These are phyloP conservation scores for Rugalucina vietnamica DNA, from an alignment of 2,888 invertebrate genomes.

Conservation along the genomic window DNA sequence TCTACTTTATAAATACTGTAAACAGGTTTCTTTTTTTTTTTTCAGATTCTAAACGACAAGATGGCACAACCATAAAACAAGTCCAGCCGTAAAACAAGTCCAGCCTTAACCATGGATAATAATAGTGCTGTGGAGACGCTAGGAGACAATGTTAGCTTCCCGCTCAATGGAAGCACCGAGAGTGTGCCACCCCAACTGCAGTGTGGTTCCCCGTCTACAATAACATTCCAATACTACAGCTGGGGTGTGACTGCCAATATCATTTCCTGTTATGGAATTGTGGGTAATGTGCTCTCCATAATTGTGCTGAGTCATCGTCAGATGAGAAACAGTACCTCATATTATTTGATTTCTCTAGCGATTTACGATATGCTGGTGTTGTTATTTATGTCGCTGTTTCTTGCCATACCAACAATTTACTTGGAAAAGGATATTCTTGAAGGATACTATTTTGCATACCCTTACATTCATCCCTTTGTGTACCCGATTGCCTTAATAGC, in stretches of 20 bases:
- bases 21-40: too few species aligned
- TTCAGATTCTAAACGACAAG: too few species aligned
- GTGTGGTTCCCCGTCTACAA: conserved; percentile 44
- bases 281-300: conserved; percentile 82
- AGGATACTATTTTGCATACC: conserved; percentile 90
- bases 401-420: conserved; percentile 77
- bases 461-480: conserved; percentile 91
- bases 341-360: conserved; percentile 96
- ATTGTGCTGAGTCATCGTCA: conserved; percentile 87
- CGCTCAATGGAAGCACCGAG: too few species aligned
- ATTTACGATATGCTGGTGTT: conserved; percentile 96
- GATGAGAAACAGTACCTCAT: conserved; percentile 98
- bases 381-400: conserved; percentile 84
- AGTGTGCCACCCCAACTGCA: not conserved
- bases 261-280: conserved; percentile 90
- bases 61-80: too few species aligned
- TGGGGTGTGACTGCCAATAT: conserved; percentile 95
- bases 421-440: conserved; percentile 90
- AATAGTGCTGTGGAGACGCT: too few species aligned
- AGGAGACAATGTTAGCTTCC: too few species aligned
- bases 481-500: conserved; percentile 92
- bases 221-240: conserved; percentile 87
- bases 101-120: too few species aligned
- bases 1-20: too few species aligned
- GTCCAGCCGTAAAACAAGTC: too few species aligned